These are phyloP conservation scores for Coregonus sp. DNA, from an alignment of 2,797 vertebrate genomes.

Conservation along the genomic window DNA sequence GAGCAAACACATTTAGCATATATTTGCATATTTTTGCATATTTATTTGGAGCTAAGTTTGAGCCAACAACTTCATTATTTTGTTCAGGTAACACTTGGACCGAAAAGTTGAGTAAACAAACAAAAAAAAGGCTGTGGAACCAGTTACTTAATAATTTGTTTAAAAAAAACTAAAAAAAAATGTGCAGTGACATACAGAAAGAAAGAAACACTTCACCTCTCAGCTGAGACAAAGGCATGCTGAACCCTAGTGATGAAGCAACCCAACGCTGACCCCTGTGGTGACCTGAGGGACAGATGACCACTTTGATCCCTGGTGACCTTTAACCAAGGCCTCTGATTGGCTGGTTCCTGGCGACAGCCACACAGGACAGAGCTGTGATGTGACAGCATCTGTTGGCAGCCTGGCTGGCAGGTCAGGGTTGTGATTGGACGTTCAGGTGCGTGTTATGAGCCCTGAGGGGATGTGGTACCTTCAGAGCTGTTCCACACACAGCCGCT, in stretches of 20 bases:
- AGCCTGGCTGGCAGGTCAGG: background rate
- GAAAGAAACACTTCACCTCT: background rate
- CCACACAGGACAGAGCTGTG: background rate
- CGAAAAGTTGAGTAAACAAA: too few species aligned
- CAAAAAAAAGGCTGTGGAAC: too few species aligned
- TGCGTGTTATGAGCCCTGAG: background rate
- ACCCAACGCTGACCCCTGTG: background rate
- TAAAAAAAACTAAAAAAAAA: background rate
- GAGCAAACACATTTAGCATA: too few species aligned
- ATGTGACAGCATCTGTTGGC: background rate
- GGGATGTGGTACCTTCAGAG: background rate
- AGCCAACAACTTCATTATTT: too few species aligned
- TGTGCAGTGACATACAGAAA: too few species aligned
- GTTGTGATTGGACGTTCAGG: background rate
- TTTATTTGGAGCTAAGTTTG: too few species aligned
- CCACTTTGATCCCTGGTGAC: background rate
- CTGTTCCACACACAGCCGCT: background rate
- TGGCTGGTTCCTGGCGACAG: too few species aligned
- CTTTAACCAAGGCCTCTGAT: background rate
- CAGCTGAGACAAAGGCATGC: background rate
- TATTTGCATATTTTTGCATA: too few species aligned
- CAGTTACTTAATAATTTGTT: too few species aligned
- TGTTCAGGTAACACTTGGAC: too few species aligned
- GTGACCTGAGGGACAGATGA: background rate
- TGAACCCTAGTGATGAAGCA: background rate